Conservation (phyloP, 1,140 invertebrate genomes). For the Ceratoteleas bidentatus region DNA sequence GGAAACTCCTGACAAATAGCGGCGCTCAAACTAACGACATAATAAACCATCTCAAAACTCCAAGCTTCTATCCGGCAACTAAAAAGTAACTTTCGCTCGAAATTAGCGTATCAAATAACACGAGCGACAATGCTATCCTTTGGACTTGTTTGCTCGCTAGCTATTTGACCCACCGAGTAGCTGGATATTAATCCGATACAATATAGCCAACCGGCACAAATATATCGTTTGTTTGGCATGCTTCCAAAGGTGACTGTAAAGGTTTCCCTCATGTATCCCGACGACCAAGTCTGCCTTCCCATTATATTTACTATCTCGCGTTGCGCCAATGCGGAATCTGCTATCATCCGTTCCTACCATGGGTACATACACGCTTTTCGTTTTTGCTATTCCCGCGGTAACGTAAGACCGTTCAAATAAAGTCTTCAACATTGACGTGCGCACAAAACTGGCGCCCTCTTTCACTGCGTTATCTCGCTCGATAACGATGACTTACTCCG, state of each 20-base stretch:
- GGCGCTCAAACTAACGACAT: too few relatives aligned
- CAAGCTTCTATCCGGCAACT: background rate
- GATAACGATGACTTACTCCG: constrained; percentile 7
- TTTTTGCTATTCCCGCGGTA: constrained; percentile 25
- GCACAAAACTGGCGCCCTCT: background rate
- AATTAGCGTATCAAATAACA: constrained; percentile 10
- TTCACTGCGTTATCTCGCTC: constrained; percentile 7
- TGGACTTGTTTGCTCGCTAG: constrained; percentile 9
- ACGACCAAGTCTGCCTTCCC: constrained; percentile 28
- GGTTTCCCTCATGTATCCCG: constrained; percentile 43
- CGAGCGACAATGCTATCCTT: background rate
- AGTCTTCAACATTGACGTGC: constrained; percentile 16
- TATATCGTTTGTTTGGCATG: constrained; percentile 43
- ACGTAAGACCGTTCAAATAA: constrained; percentile 23
- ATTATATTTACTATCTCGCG: constrained; percentile 36
- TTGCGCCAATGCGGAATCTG: constrained; percentile 57
- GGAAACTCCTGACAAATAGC: background rate
- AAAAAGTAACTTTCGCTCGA: background rate
- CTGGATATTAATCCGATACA: constrained; percentile 37
- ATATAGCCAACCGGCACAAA: constrained; percentile 19
- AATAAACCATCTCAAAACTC: background rate
- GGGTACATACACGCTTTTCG: constrained; percentile 14
- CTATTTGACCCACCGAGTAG: constrained; percentile 17
- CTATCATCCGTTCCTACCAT: constrained; percentile 17
- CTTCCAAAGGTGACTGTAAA: constrained; percentile 50